Conservation (phyloP, 2,888 invertebrate genomes). For the Chymomyza amoena region DNA sequence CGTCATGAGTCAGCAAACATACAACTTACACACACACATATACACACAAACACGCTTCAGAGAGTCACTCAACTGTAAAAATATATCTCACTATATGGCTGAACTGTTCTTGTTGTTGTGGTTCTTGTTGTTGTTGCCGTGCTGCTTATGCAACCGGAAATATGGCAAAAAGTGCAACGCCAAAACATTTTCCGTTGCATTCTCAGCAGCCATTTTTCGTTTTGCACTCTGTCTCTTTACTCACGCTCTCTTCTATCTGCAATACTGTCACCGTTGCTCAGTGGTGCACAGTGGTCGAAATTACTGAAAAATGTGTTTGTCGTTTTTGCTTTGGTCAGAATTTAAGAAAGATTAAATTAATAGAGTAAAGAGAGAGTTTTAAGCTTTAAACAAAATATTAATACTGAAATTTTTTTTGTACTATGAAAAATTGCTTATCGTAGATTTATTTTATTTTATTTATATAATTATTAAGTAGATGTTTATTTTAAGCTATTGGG, state of each 20-base stretch:
- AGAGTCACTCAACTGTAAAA: conserved; percentile 68
- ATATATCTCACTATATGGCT: conserved; percentile 51
- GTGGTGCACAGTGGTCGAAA: neutral
- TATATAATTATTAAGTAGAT: too few relatives aligned
- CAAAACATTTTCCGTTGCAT: conserved; percentile 72
- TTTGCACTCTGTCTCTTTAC: neutral
- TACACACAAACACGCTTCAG: conserved; percentile 13
- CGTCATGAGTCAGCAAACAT: conserved; percentile 71
- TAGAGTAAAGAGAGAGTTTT: too few relatives aligned
- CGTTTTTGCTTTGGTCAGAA: neutral
- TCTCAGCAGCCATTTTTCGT: conserved; percentile 25
- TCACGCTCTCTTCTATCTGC: neutral
- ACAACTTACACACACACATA: conserved; percentile 38
- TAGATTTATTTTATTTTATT: too few relatives aligned
- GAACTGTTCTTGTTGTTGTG: neutral
- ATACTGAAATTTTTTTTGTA: too few relatives aligned
- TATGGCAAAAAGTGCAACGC: conserved; percentile 72
- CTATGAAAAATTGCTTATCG: too few relatives aligned
- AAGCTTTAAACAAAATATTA: too few relatives aligned
- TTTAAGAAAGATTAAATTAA: too few relatives aligned
- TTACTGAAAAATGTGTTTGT: neutral
- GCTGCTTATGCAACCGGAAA: conserved; percentile 72
- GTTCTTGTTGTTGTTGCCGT: conserved; percentile 34
- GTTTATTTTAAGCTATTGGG: too few relatives aligned
- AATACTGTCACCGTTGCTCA: neutral